Percentiles rank a stretch among this genome's conserved stretches.
Evolutionary conservation across 2,888 invertebrate species (phyloP).

Genomic region (Apotomis capreana): DNA sequence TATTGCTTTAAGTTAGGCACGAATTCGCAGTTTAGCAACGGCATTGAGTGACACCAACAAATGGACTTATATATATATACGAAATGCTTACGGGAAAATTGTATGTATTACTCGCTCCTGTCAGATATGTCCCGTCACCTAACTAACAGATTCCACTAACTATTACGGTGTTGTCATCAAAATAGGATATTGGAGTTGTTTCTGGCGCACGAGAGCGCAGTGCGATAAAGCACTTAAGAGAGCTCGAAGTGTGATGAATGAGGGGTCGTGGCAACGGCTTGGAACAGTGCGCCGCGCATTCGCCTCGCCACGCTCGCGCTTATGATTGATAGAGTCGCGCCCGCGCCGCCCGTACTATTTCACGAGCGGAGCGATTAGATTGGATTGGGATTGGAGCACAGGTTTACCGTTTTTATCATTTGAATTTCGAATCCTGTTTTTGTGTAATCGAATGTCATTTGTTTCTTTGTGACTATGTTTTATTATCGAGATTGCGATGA

Average conservation of each 20-base stretch:
- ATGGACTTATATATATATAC: no score
- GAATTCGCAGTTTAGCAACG: no score
- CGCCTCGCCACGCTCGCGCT: conserved; percentile 46
- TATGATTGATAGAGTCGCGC: conserved; percentile 74
- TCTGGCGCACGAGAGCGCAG: conserved; percentile 47
- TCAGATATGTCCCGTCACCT: not conserved
- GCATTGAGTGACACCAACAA: no score
- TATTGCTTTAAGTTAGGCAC: no score
- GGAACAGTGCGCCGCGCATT: conserved; percentile 62
- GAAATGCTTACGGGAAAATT: no score
- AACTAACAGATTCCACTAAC: conserved; percentile 45
- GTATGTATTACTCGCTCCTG: no score
- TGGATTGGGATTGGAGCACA: no score
- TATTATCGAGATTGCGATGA: no score
- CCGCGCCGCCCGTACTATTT: conserved; percentile 13
- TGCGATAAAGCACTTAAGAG: conserved; percentile 74
- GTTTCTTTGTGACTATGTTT: no score
- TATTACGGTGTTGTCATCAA: conserved; percentile 49
- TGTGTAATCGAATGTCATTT: no score
- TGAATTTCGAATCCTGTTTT: no score
- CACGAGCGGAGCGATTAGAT: conserved; percentile 17
- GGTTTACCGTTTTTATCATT: no score
- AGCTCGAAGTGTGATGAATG: conserved; percentile 80
- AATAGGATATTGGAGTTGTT: conserved; percentile 49
- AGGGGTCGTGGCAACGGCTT: conserved; percentile 60